Evolutionary conservation across 1,140 invertebrate species (phyloP), one percentile per base, ranked within the genome.

Genomic region (Drosophila burlai): DNA sequence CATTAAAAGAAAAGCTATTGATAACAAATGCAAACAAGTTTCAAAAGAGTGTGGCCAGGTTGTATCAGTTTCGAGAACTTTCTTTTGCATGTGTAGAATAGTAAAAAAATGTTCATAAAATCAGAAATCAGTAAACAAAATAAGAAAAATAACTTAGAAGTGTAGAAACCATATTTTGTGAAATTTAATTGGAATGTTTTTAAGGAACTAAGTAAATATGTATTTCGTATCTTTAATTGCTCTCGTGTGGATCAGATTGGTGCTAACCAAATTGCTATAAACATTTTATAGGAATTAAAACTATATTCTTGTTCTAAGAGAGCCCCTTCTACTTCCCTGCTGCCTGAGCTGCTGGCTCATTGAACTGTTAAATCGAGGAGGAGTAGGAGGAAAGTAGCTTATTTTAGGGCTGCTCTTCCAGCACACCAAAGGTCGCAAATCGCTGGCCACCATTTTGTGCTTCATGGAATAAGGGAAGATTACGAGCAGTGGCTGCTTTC

Each of bases 391-490:
- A 11, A 34, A 11, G 34, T 34, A 34, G 34, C 31, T 31, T 8
- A 31, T 31, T 31, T 31, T 31, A 31, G 29, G 29, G 55, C 67
- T 69, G 38, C 42, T 24, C 46, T 40, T 29, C 24, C 57, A 24
- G 10, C 21, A 42, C 55, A 61, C 38, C 11, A n/a, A 65, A 45
- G 59, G 63, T 61, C 40, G 55, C 63, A 66, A n/a, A 64, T 67
- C 38, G 63, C 42, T 68, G n/a, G 49, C 67, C 46, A 61, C 69
- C 84, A 87, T 90, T 89, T 90, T 84, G 74, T 72, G 67, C 21
- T 16, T 7, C 21, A 40, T 9, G 69, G 38, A 60, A 43, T 73
- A 52, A 38, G 68, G 68, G 68, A 50, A 18, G 55, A 34, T 59
- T 31, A 21, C 29, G 21, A 18, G 26, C 26, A 11, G 15, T 15